phyloP scores from a whole-genome alignment of 2,888 invertebrate species.

The Scaeva pyrastri region DNA sequence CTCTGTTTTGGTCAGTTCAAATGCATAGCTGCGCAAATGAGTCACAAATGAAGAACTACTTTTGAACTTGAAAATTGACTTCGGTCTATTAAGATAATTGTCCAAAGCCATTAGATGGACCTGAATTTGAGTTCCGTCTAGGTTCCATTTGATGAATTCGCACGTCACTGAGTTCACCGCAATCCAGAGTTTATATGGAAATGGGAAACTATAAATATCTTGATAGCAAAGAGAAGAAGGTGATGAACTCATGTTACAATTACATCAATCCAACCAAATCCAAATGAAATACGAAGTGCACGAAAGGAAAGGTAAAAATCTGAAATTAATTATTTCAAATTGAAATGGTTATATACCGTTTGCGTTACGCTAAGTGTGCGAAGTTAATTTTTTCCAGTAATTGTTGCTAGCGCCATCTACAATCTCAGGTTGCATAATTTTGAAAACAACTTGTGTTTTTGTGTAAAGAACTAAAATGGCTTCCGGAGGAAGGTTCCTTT shows the following conservation, averaged over 20 bases:
- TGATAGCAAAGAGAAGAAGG: constrained; percentile 70
- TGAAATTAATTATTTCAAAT: neutral
- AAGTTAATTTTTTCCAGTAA: no score
- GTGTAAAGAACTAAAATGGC: no score
- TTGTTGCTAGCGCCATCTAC: no score
- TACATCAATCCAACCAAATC: no score
- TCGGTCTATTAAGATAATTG: constrained; percentile 77
- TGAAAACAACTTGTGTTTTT: no score
- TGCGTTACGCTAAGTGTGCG: no score
- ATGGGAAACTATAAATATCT: constrained; percentile 78
- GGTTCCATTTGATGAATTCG: constrained; percentile 78
- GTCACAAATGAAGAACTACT: constrained; percentile 77
- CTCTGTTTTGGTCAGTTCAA: constrained; percentile 48
- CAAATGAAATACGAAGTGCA: neutral
- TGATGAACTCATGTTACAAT: neutral
- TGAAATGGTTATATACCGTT: no score
- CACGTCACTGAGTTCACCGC: constrained; percentile 77
- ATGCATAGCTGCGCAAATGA: constrained; percentile 76
- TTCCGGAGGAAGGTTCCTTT: no score
- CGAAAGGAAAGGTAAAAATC: no score
- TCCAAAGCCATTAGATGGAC: constrained; percentile 76
- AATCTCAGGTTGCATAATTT: no score
- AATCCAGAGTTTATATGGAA: constrained; percentile 78
- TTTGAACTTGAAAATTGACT: constrained; percentile 78
- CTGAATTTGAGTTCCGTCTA: constrained; percentile 78